These are phyloP conservation scores for Cephus rjabovi DNA, from an alignment of 2,888 invertebrate species.

Conservation along the genomic window DNA sequence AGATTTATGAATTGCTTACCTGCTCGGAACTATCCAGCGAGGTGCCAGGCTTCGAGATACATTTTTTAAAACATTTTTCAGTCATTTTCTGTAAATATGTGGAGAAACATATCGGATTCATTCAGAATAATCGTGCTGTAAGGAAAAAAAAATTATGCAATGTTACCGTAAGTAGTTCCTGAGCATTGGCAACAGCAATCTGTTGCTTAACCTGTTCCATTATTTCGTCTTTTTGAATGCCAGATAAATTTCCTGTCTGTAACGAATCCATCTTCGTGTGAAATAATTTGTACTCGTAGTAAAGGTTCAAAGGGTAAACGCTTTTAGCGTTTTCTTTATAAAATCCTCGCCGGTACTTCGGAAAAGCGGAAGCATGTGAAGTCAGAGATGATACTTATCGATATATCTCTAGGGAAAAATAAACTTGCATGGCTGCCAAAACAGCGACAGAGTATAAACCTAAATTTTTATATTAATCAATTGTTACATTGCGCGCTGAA, in stretches of 20 bases:
- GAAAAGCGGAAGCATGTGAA: conserved; percentile 23
- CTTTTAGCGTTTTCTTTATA: neutral
- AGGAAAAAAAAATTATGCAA: conserved; percentile 34
- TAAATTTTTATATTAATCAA: neutral
- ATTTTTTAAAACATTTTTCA: conserved; percentile 96
- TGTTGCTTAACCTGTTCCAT: conserved; percentile 97
- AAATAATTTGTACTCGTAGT: conserved; percentile 18
- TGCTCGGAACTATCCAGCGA: conserved; percentile 89
- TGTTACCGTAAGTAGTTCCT: conserved; percentile 86
- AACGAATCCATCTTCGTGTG: conserved; percentile 71
- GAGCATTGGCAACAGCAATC: conserved; percentile 93
- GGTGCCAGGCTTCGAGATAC: conserved; percentile 90
- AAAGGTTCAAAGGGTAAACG: neutral
- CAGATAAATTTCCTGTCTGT: conserved; percentile 71
- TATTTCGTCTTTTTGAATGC: conserved; percentile 84
- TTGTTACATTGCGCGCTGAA: neutral
- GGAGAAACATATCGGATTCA: conserved; percentile 19
- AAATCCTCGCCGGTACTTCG: conserved; percentile 1
- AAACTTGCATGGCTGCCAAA: neutral
- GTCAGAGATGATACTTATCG: neutral
- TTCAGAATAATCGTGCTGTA: conserved; percentile 26
- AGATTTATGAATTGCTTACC: conserved; percentile 63
- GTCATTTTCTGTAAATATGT: conserved; percentile 85
- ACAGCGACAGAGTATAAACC: neutral
- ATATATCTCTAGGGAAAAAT: neutral